Evolutionary conservation across 2,797 vertebrate genomes (phyloP).

Genomic region (Pantherophis alleghaniensis): DNA sequence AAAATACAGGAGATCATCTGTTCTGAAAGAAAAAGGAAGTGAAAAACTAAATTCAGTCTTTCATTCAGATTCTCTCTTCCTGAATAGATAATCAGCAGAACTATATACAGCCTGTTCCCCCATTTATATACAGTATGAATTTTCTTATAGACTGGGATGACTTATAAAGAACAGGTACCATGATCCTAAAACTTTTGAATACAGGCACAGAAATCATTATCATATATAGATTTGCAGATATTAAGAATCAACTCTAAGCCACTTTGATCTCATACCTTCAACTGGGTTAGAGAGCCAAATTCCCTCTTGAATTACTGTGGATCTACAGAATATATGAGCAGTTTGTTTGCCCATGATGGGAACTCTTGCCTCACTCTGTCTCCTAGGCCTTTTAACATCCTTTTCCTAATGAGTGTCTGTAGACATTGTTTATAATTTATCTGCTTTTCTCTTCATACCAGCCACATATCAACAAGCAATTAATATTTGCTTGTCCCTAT

Average conservation of each 20-base stretch:
- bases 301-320: not conserved
- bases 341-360: not conserved
- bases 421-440: not conserved
- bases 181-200: not conserved
- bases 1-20: not conserved
- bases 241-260: not conserved
- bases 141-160: not conserved
- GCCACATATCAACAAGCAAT: not conserved
- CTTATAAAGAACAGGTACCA: not conserved
- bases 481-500: not conserved
- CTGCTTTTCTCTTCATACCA: not conserved
- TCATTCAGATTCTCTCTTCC: not conserved
- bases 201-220: not conserved
- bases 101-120: not conserved
- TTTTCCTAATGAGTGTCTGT: not conserved
- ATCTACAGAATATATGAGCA: not conserved
- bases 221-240: not conserved
- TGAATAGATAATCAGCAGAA: not conserved
- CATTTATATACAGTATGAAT: not conserved
- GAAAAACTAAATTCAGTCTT: not conserved
- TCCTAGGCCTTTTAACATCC: not conserved
- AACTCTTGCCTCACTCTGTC: not conserved
- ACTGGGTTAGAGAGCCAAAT: not conserved
- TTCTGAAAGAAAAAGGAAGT: not conserved
- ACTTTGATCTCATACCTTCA: not conserved